Evolutionary conservation across 2,113 vertebrate genomes (phyloP).

Genomic region (Cyprinus carpio): DNA sequence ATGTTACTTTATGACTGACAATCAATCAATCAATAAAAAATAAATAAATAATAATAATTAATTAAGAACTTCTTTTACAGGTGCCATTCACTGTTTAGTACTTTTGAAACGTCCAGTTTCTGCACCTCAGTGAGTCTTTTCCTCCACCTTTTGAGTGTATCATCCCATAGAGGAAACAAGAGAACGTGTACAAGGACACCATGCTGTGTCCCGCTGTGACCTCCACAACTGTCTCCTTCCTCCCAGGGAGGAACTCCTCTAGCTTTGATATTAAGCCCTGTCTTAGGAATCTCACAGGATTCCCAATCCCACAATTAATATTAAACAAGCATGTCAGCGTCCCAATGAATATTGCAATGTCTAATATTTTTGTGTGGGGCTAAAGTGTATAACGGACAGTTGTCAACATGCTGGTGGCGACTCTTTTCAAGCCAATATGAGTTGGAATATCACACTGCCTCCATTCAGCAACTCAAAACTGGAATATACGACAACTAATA

Average conservation of each 20-base stretch:
- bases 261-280: conserved; percentile 49
- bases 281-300: conserved; percentile 32
- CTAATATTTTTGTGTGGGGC: background rate
- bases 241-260: conserved; percentile 29
- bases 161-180: conserved; percentile 16
- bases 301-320: conserved; percentile 13
- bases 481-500: no score
- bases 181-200: conserved; percentile 21
- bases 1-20: background rate
- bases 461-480: no score
- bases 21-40: background rate
- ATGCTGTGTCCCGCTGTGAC: conserved; percentile 19
- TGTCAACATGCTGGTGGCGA: no score
- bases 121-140: conserved; percentile 4
- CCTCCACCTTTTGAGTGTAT: background rate
- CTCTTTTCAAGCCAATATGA: no score
- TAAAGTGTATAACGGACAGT: background rate
- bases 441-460: no score
- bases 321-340: background rate
- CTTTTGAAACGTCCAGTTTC: background rate
- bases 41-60: background rate
- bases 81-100: background rate
- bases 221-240: conserved; percentile 42
- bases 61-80: no score
- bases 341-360: background rate